phyloP scores from a whole-genome alignment of 2,888 invertebrate genomes.

The Clunio marinus region DNA sequence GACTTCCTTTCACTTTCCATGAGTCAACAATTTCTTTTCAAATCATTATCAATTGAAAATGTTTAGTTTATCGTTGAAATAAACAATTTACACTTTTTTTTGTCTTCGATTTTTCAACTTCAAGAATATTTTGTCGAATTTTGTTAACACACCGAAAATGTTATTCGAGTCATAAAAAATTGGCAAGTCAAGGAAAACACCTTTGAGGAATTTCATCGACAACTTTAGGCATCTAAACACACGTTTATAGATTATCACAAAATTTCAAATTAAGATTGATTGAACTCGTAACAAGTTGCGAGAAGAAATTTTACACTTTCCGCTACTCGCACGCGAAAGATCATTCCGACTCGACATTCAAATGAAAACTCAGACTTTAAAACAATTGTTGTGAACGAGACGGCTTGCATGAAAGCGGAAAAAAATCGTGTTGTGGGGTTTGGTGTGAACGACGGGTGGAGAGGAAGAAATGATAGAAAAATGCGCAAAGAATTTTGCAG shows the following conservation, averaged over 20 bases:
- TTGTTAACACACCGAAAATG: neutral
- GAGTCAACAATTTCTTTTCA: too few species aligned
- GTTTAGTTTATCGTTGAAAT: too few species aligned
- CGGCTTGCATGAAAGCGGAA: neutral
- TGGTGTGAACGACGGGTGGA: neutral
- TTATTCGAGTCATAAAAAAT: constrained; percentile 11
- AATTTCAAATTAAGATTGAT: neutral
- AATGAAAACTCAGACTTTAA: constrained; percentile 11
- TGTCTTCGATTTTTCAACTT: too few species aligned
- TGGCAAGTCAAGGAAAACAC: constrained; percentile 18
- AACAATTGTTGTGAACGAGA: neutral
- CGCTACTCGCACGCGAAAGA: constrained; percentile 4
- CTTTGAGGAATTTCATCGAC: neutral
- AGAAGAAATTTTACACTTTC: constrained; percentile 12
- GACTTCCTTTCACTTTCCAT: too few species aligned
- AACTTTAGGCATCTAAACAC: neutral
- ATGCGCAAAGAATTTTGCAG: constrained; percentile 1
- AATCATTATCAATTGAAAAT: too few species aligned
- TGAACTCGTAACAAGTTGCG: neutral
- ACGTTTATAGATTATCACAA: neutral
- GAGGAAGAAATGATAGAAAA: neutral
- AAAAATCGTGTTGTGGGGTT: constrained; percentile 5
- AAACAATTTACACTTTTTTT: too few species aligned
- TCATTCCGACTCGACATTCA: neutral
- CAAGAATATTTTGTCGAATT: neutral